Conservation (phyloP, 2,888 invertebrate genomes). For the Lymantria dispar region DNA sequence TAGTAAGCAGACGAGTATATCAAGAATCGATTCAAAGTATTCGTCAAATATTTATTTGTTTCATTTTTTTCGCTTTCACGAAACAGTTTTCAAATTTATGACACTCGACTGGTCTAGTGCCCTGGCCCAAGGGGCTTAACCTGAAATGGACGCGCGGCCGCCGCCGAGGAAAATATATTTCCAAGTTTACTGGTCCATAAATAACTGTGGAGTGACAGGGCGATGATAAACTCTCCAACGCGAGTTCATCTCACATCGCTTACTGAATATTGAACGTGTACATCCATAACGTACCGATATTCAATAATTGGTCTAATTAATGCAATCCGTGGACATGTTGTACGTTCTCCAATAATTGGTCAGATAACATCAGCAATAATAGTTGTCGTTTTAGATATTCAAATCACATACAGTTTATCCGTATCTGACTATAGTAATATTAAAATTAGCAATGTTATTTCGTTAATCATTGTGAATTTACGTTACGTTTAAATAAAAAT, state of each 20-base stretch:
- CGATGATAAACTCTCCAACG: conserved; percentile 77
- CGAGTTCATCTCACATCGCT: conserved; percentile 74
- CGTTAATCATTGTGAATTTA: too few relatives aligned
- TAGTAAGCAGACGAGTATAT: conserved; percentile 33
- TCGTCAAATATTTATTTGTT: conserved; percentile 65
- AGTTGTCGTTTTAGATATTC: conserved; percentile 11
- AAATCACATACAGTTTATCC: conserved; percentile 12
- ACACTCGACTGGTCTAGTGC: conserved; percentile 78
- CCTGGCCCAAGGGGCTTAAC: conserved; percentile 78
- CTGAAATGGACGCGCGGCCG: conserved; percentile 78
- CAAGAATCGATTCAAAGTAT: conserved; percentile 51
- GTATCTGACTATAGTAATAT: too few relatives aligned
- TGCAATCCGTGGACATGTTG: conserved; percentile 5
- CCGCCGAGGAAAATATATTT: conserved; percentile 79
- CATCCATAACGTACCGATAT: conserved; percentile 47
- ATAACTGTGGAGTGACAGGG: conserved; percentile 79
- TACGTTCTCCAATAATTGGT: conserved; percentile 14
- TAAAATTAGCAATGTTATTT: too few relatives aligned
- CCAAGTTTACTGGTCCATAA: conserved; percentile 81
- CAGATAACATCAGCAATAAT: conserved; percentile 14
- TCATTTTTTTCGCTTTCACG: conserved; percentile 71
- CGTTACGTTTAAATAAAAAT: too few relatives aligned
- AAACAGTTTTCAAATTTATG: conserved; percentile 81
- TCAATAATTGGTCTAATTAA: conserved; percentile 35
- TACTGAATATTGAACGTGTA: conserved; percentile 71